Evolutionary conservation across 1,140 invertebrate species (phyloP), one percentile per base, ranked within the genome.

Genomic region (Rhyzopertha dominica): DNA sequence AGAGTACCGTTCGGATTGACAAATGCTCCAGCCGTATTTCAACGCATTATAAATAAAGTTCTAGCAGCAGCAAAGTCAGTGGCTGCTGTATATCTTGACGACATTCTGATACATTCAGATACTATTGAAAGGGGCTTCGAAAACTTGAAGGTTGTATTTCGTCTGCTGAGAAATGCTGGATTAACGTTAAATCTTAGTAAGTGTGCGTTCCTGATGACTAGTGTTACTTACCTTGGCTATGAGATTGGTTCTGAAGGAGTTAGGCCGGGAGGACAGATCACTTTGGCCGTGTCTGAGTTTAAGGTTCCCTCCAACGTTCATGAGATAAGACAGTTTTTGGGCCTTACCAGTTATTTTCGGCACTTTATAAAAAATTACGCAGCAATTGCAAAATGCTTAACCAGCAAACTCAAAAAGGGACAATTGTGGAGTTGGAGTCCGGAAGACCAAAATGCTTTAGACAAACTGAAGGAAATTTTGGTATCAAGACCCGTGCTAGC

Each of bases 1-100:
- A 17, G 35, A 4, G 39, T 57, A 30, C 41, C 42, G 1, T 53
- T 49, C 18, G 53, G 53, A 10, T 19, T 57, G 5, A 31, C 13
- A 8, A 37, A 35, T 24, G 41, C 49, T 9, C 49, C 53, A 7
- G 37, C 30, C 9, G 42, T 37, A 5, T 36, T 14, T 19, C 34
- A 36, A 19, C 5, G 5, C 5, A 20, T 20, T 25, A 25, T 7
- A 7, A n/a, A 25, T 5, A 32, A 32, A 32, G 16, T 32, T 26
- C n/a, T 26, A 26, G 7, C 24, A 26, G 7, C 24, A 8, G 24
- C 24, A 8, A 26, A 26, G 24, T 26, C 24, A 26, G n/a, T 26
- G 7, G 24, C 24, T 8, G 24, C 24, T n/a, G 24, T 26, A 7
- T 26, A 26, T n/a, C n/a, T 26, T 7, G 24, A 26, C n/a, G 24